Evolutionary conservation across 2,888 invertebrate species (phyloP).

Genomic region (Drosophila pegasa): DNA sequence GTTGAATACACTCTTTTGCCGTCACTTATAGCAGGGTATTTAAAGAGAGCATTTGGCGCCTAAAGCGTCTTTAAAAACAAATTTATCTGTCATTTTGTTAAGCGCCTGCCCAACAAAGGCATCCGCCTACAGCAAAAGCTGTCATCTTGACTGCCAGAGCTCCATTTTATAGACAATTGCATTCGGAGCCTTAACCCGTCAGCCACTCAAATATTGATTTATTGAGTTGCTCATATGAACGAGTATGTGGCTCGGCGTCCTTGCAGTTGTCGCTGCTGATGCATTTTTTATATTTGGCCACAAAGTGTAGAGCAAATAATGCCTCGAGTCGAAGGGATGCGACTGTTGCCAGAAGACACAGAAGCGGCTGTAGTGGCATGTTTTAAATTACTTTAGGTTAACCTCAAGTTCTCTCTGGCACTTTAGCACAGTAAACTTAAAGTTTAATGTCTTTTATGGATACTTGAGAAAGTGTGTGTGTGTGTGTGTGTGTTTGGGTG

Average conservation of each 20-base stretch:
- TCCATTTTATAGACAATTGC: constrained; percentile 63
- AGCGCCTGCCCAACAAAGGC: constrained; percentile 41
- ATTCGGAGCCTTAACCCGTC: constrained; percentile 38
- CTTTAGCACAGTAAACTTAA: constrained; percentile 48
- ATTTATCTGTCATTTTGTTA: constrained; percentile 74
- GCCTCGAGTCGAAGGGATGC: constrained; percentile 1
- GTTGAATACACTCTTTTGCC: background rate
- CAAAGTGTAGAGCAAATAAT: constrained; percentile 46
- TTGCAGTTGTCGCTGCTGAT: constrained; percentile 17
- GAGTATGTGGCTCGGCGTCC: constrained; percentile 25
- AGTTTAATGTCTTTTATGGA: constrained; percentile 70
- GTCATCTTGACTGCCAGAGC: constrained; percentile 15
- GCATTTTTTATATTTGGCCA: constrained; percentile 29
- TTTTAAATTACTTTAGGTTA: constrained; percentile 56
- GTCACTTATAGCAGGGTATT: background rate
- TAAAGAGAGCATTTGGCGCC: constrained; percentile 17
- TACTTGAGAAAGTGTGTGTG: constrained; percentile 37
- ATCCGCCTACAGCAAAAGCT: constrained; percentile 17
- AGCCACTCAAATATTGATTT: constrained; percentile 72
- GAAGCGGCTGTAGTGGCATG: constrained; percentile 22
- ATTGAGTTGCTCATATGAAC: constrained; percentile 68
- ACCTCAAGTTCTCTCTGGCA: constrained; percentile 49
- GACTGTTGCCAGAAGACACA: constrained; percentile 10
- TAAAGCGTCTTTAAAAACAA: constrained; percentile 60
- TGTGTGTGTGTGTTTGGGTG: constrained; percentile 4